Evolutionary conservation across 2,797 vertebrate species (phyloP), one percentile per base, ranked within the genome.

Genomic region (Esox masquinongy): DNA sequence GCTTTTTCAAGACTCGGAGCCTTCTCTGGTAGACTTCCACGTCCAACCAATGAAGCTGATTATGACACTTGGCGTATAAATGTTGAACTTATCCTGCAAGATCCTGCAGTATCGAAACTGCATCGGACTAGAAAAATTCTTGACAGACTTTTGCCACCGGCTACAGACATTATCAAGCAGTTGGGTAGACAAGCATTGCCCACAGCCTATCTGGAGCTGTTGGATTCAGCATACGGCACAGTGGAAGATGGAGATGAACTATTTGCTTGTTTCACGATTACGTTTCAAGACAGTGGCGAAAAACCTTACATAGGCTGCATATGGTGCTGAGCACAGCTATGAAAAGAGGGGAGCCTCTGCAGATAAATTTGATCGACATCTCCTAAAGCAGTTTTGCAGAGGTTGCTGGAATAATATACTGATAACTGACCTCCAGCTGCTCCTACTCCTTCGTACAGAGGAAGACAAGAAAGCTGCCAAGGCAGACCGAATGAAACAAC

Each of bases 191-290:
- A 22, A 11, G 70, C 71, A 22, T 51, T 66, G 3, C 53, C 80
- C 5, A 34, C n/a, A 43, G 56, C 43, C 8, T 82, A 79, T 17
- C 24, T 82, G 19, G 24, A 73, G 39, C 15, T 74, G 5, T 49
- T 82, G 12, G 77, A 79, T 8, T 82, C 80, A 24, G 67, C 77
- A 12, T 76, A 50, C 73, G 77, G 34, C 7, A 56, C 49, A 11
- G 63, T 63, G 4, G 67, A 77, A 63, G 79, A 80, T 29, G 68
- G 76, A 2, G 68, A 81, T 19, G 36, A 77, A 22, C 49, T 79
- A 26, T 75, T 74, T 53, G 61, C 50, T 17, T 39, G 64, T 43
- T 74, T 77, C 43, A 43, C 77, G 29, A 74, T 49, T 15, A 61
- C 49, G 2, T 16, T 71, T 8, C 68, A 80, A 39, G 22, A 77